phyloP scores from a whole-genome alignment of 2,888 invertebrate genomes.

The Cephus pulcher region DNA sequence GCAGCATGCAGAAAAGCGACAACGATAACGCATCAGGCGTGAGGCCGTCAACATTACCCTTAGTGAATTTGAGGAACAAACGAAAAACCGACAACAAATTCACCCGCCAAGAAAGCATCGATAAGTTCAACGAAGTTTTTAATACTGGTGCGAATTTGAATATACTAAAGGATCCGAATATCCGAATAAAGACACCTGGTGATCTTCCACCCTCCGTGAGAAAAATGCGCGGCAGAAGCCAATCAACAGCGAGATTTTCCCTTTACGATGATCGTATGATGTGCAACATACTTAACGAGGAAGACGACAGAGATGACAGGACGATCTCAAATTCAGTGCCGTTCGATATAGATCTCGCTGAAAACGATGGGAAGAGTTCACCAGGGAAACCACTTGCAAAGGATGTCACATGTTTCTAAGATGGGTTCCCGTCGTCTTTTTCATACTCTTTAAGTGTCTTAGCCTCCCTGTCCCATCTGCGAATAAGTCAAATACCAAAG shows the following conservation, averaged over 20 bases:
- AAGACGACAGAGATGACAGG: conserved; percentile 43
- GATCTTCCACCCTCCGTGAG: conserved; percentile 84
- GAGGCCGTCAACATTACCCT: conserved; percentile 67
- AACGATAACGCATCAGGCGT: conserved; percentile 48
- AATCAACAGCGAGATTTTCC: conserved; percentile 78
- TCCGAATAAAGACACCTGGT: conserved; percentile 84
- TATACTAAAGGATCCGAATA: conserved; percentile 79
- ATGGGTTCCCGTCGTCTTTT: not conserved
- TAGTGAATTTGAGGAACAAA: conserved; percentile 48
- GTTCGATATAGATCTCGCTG: conserved; percentile 57
- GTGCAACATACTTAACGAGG: conserved; percentile 69
- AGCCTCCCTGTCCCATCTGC: not conserved
- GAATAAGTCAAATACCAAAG: not conserved
- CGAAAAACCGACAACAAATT: conserved; percentile 61
- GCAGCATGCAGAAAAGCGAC: conserved; percentile 39
- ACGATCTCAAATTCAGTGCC: conserved; percentile 58
- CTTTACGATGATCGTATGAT: conserved; percentile 92
- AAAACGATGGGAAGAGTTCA: conserved; percentile 42
- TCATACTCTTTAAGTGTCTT: not conserved
- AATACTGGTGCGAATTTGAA: conserved; percentile 76
- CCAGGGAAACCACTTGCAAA: conserved; percentile 43
- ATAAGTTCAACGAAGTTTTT: conserved; percentile 82
- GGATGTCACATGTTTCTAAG: conserved; percentile 58
- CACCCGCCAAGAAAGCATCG: conserved; percentile 77
- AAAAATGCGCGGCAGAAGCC: conserved; percentile 75